A percentile compares a stretch with the other conserved stretches of the same genome.
Evolutionary conservation across 2,797 vertebrate genomes (phyloP).

Genomic region (Microhierax caerulescens): DNA sequence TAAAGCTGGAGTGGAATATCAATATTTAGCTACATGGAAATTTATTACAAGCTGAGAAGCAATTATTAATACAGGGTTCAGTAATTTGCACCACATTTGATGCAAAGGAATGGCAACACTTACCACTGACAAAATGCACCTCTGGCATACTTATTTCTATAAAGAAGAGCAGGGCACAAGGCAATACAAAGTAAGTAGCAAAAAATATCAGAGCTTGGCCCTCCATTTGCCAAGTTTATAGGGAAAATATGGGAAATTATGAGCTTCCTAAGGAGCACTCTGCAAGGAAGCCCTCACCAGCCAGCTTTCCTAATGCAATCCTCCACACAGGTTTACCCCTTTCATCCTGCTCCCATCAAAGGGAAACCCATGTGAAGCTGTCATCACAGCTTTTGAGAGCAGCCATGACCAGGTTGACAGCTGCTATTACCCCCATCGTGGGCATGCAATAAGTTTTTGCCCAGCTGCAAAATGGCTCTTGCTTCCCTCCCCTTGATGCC

Average conservation of each 20-base stretch:
- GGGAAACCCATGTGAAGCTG: background rate
- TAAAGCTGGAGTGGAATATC: conserved; percentile 43
- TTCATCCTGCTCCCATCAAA: background rate
- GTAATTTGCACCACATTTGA: background rate
- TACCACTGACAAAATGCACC: background rate
- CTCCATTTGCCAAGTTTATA: background rate
- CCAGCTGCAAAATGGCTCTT: background rate
- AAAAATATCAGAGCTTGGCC: background rate
- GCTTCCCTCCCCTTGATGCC: background rate
- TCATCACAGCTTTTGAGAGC: background rate
- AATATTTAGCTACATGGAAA: conserved; percentile 42
- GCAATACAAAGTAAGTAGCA: background rate
- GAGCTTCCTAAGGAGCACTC: background rate
- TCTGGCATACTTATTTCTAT: background rate
- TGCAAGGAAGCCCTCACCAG: background rate
- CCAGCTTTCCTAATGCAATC: background rate
- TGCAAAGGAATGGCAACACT: background rate
- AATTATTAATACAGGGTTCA: background rate
- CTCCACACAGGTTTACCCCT: background rate
- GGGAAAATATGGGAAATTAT: background rate
- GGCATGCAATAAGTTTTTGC: background rate
- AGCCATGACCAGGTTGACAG: background rate
- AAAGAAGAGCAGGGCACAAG: background rate
- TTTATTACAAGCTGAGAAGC: conserved; percentile 15
- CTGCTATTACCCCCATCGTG: background rate